Evolutionary conservation across 2,888 invertebrate genomes (phyloP).

Genomic region (Lasiommata megera): DNA sequence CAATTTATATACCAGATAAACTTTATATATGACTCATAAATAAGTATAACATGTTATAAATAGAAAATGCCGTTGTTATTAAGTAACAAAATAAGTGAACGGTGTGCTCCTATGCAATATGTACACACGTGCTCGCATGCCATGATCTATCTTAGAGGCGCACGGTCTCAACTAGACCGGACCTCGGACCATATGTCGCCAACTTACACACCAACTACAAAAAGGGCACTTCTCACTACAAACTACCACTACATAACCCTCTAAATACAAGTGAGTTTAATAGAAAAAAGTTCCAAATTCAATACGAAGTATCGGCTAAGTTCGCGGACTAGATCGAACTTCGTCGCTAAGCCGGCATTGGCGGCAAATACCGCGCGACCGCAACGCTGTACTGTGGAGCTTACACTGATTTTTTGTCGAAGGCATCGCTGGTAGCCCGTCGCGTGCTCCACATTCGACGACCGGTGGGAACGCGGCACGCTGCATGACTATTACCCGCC

Average conservation of each 20-base stretch:
- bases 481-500: slow-evolving; percentile 58
- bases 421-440: slow-evolving; percentile 69
- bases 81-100: slow-evolving; percentile 74
- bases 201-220: slow-evolving; percentile 65
- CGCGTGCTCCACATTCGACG: slow-evolving; percentile 76
- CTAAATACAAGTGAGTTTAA: slow-evolving; percentile 25
- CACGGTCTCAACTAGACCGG: slow-evolving; percentile 56
- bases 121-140: slow-evolving; percentile 65
- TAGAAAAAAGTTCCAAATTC: slow-evolving; percentile 23
- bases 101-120: slow-evolving; percentile 68
- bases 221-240: slow-evolving; percentile 65
- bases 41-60: slow-evolving; percentile 2
- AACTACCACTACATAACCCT: slow-evolving; percentile 40
- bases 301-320: slow-evolving; percentile 39
- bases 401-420: slow-evolving; percentile 80
- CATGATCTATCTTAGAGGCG: slow-evolving; percentile 63
- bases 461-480: slow-evolving; percentile 70
- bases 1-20: background rate
- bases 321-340: slow-evolving; percentile 39
- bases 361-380: slow-evolving; percentile 55
- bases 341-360: slow-evolving; percentile 38
- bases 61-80: slow-evolving; percentile 33
- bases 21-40: slow-evolving; percentile 7
- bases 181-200: slow-evolving; percentile 69
- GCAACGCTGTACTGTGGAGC: slow-evolving; percentile 65